Evolutionary conservation across 2,888 invertebrate species (phyloP).

Genomic region (Phymatocera aterrima): DNA sequence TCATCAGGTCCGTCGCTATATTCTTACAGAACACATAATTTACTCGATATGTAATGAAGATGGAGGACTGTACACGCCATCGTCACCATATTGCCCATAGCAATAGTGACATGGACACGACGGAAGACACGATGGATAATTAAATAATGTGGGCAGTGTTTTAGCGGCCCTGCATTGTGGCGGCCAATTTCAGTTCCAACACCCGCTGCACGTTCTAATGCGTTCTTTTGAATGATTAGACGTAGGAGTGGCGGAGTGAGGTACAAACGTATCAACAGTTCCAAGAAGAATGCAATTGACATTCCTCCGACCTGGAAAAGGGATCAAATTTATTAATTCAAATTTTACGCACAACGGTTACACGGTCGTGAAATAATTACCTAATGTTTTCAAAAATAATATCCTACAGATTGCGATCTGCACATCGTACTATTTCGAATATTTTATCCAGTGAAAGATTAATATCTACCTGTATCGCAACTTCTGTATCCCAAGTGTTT

Average conservation of each 20-base stretch:
- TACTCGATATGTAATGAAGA: constrained; percentile 80
- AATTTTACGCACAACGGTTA: not conserved
- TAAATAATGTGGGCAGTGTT: constrained; percentile 88
- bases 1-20: not conserved
- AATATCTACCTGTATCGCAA: constrained; percentile 77
- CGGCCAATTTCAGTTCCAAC: constrained; percentile 88
- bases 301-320: constrained; percentile 80
- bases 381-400: not conserved
- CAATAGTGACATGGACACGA: constrained; percentile 85
- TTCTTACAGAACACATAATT: constrained; percentile 70
- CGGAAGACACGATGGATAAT: constrained; percentile 86
- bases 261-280: constrained; percentile 86
- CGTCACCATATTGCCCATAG: constrained; percentile 86
- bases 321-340: not conserved
- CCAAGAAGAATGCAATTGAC: constrained; percentile 83
- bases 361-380: not conserved
- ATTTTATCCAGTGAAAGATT: not conserved
- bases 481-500: constrained; percentile 75
- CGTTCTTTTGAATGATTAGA: constrained; percentile 85
- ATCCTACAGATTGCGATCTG: not conserved
- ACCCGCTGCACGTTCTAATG: constrained; percentile 85
- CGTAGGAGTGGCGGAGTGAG: constrained; percentile 85
- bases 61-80: constrained; percentile 83
- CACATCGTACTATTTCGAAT: too few relatives aligned
- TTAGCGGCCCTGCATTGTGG: constrained; percentile 83